Evolutionary conservation across 1,140 invertebrate genomes (phyloP), one percentile per base, ranked within the genome.

Genomic region (Euura lappo): DNA sequence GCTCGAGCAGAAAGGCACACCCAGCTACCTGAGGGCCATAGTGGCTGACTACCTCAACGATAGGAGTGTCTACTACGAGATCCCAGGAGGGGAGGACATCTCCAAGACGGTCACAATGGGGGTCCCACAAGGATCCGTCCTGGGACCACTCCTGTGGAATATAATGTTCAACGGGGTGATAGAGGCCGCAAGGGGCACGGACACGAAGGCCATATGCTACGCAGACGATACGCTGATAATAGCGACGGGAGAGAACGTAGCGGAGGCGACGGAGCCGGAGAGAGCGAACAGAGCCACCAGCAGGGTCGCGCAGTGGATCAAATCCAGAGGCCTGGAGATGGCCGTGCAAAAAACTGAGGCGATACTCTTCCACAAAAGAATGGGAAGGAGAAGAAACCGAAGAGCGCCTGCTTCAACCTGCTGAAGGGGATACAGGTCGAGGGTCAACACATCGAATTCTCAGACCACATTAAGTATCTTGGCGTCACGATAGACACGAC

Each of bases 61-160:
- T 28, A 44, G 77, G 65, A 11, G n/a, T 6, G 51, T 60, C 3
- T 3, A 60, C 8, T 60, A 60, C 4, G 47, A 51, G 11, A 51
- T 11, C 6, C 3, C 51, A 3, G 51, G n/a, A 11, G 6, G 51
- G 6, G 28, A 28, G 1, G 28, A 28, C 28, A 28, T 28, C 28
- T 28, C 28, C 28, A 28, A 28, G 28, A 28, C 28, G 28, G 51
- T 60, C 3, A 2, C 51, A 3, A n/a, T n/a, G 3, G 51, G 51
- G 6, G 51, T 60, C 51, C 77, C 80, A 6, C 81, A 85, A 65
- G 79, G 79, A 1, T 79, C 76, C 6, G 74, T 81, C 7, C 68
- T 84, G 0, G 80, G 78, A 8, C 81, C 78, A 0, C 71, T 67
- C 3, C 72, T 82, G 6, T 83, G 82, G 79, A 82, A 82, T 70